Conservation (phyloP, 2,797 vertebrate genomes). For the Sardinella longiceps region DNA sequence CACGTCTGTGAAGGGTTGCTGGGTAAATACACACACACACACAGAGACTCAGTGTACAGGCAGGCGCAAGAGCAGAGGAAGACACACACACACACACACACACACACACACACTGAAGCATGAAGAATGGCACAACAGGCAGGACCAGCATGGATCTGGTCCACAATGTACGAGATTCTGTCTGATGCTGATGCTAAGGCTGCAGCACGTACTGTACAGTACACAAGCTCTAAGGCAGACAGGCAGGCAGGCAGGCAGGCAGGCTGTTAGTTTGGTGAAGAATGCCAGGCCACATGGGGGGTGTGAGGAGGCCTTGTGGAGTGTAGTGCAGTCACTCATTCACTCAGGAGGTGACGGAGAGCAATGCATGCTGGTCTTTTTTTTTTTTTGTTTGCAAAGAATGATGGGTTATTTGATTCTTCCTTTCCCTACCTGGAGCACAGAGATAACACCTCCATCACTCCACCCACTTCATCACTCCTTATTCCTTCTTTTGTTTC, state of each 20-base stretch:
- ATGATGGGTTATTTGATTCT: slow-evolving; percentile 27
- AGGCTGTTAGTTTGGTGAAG: background rate
- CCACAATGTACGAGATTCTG: too few relatives aligned
- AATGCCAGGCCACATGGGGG: background rate
- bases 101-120: background rate
- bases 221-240: background rate
- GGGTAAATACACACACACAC: slow-evolving; percentile 21
- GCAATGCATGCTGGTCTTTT: slow-evolving; percentile 74
- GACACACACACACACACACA: too few relatives aligned
- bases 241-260: too few relatives aligned
- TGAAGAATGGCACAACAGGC: slow-evolving; percentile 71
- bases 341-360: slow-evolving; percentile 71
- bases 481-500: background rate
- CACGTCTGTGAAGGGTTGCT: slow-evolving; percentile 36
- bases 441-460: background rate
- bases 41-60: slow-evolving; percentile 28
- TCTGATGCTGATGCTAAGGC: too few relatives aligned
- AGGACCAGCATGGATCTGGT: slow-evolving; percentile 50
- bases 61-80: slow-evolving; percentile 33
- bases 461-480: background rate
- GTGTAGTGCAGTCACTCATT: slow-evolving; percentile 54
- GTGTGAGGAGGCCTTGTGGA: too few relatives aligned
- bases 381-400: too few relatives aligned
- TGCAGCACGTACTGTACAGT: background rate
- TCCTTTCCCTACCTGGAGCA: background rate